Evolutionary conservation across 2,113 vertebrate genomes (phyloP), one percentile per base, ranked within the genome.

Genomic region (Panurus biarmicus): DNA sequence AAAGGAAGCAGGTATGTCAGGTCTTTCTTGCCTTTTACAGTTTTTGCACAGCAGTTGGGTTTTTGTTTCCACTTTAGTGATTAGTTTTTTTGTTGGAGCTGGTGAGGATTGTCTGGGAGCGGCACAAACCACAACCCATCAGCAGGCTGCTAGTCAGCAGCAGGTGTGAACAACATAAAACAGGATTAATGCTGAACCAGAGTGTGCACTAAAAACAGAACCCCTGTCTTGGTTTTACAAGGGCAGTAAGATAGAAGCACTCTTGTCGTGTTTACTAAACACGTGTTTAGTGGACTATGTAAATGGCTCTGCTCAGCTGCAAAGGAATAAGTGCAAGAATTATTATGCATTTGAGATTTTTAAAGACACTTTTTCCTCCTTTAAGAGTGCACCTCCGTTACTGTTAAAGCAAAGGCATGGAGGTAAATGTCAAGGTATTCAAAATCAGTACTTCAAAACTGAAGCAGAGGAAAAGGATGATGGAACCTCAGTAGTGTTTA

Each of bases 101-200:
- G 70, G 91, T 85, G 74, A 87, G 92, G 91, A 89, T 96, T 94
- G 94, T 88, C 77, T 96, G 60, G 10, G 80, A 96, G 96, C 97
- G 54, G 97, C 70, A 11, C 71, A 97, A 97, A 90, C 96, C 96
- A 81, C 96, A 95, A 85, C 92, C 96, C 96, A 85, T 96, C 96
- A 94, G 97, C 97, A 96, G 96, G 91, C 97, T 96, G 94, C 97
- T 96, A 87, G 97, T 97, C 97, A 89, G 96, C 95, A 97, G 97
- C 98, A 98, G 98, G 98, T 98, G 98, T 97, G 97, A 98, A 97
- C 98, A 98, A 98, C 98, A 98, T 97, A 97, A 97, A 98, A 98
- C 98, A 98, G 98, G 98, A 98, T 98, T 98, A 98, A 94, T 83
- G 33, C 94, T 81, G 96, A 94, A 96, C 93, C 92, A 60, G 90